phyloP scores from a whole-genome alignment of 2,888 invertebrate genomes.

The Acronicta psi region DNA sequence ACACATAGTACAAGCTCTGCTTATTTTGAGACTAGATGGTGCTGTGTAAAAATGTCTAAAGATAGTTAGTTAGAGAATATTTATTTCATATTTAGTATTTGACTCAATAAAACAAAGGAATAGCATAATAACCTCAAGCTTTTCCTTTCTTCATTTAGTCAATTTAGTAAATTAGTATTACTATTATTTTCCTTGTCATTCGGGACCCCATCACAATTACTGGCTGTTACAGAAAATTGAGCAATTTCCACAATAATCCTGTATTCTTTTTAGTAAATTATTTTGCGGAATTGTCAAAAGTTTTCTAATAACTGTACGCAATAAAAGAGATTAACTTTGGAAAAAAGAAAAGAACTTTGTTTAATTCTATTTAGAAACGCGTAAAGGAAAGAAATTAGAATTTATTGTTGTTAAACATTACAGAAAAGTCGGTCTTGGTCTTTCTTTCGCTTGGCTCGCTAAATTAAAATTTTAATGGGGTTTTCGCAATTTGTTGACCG shows the following conservation, averaged over 20 bases:
- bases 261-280: conserved; percentile 42
- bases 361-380: conserved; percentile 48
- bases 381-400: conserved; percentile 27
- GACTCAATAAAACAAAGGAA: too few relatives aligned
- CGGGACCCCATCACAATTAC: conserved; percentile 27
- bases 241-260: conserved; percentile 37
- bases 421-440: conserved; percentile 7
- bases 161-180: conserved; percentile 30
- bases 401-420: conserved; percentile 40
- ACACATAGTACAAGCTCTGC: too few relatives aligned
- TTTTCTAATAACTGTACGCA: conserved; percentile 43
- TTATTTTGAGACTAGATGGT: too few relatives aligned
- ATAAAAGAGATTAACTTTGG: conserved; percentile 56
- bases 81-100: too few relatives aligned
- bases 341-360: conserved; percentile 43
- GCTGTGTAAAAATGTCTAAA: too few relatives aligned
- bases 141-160: conserved; percentile 12
- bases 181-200: conserved; percentile 13
- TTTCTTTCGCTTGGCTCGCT: too few relatives aligned
- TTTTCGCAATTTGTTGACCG: too few relatives aligned
- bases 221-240: conserved; percentile 42
- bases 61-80: too few relatives aligned
- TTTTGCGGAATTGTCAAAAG: conserved; percentile 42
- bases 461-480: too few relatives aligned
- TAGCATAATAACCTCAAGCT: neutral